Evolutionary conservation across 2,888 invertebrate species (phyloP), one percentile per base, ranked within the genome.

Genomic region (Nipponacmea schrenckii): DNA sequence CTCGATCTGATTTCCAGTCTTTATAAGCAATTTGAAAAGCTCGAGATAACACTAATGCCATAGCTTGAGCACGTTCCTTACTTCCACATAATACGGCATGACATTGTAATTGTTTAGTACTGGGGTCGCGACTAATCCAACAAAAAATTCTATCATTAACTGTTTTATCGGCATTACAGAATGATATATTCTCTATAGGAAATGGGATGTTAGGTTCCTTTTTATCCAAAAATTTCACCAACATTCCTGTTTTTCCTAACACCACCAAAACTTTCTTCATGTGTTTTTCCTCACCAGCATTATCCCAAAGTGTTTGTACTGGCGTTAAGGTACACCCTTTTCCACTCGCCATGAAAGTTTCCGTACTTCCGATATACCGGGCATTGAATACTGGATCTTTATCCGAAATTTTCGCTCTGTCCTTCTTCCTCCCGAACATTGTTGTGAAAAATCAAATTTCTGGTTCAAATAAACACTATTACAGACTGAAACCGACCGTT

Each of bases 21-120:
- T 79, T 85, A 72, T 85, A 86, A 2, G 85, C 86, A 4, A 84
- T 78, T 67, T 85, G 85, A 74, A 86, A 85, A 15, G 83, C 83
- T 7, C 83, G 77, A 14, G 83, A 81, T 15, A 84, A 63, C n/a
- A 83, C 82, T 1, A 84, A 64, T 0, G 85, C 79, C 81, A 85
- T 81, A 0, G 81, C 73, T 46, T 82, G 80, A 1, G 86, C 84
- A 27, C 80, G 84, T 65, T 85, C 85, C 7, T 72, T 71, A 20
- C 74, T 79, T 64, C 81, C 80, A 69, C 85, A 85, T 64, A 85
- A 56, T 5, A 85, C 84, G 0, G 84, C 86, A 69, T 85, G 81
- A 64, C 81, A 82, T 64, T 81, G 72, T 39, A 83, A 69, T 44
- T 72, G 69, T 15, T 72, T 68, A 2, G 70, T 71, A 8, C 71